Evolutionary conservation across 2,888 invertebrate species (phyloP), one percentile per base, ranked within the genome.

Genomic region (Podotricha telesiphe): DNA sequence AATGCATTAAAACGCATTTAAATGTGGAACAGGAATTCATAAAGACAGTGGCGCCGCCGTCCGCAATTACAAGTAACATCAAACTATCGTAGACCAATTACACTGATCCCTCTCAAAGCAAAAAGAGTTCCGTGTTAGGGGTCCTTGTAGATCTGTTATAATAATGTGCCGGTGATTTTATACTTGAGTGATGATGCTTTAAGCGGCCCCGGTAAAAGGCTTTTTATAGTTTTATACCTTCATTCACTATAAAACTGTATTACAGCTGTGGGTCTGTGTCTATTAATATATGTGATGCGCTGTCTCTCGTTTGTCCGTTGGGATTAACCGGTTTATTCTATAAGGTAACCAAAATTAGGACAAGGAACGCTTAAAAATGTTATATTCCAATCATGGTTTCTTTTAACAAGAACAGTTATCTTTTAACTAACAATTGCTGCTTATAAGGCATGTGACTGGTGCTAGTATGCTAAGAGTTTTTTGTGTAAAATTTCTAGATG

Each of bases 221-320:
- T 79, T 81, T 80, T 79, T 80, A 82, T 80, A 79, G 78, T 79
- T 80, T 80, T 79, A 79, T 80, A 75, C 78, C 76, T 79, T 78
- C 74, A 77, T 77, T 78, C 75, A 75, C 73, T 76, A 74, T 74
- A 73, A 66, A 68, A 70, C 72, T 71, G 74, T 67, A 64, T 65
- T 71, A 65, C 67, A 70, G 69, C 66, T 69, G 67, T 73, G 67
- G 56, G 67, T 74, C 75, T 72, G 73, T 70, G 67, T 77, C 72
- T 77, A 76, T 77, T 76, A 76, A 79, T 75, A 73, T 71, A 70
- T 68, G 63, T 67, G 74, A 74, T 75, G 70, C 66, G 70, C 69
- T 71, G 68, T 65, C 70, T 69, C 62, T 69, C 69, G 69, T 69
- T 70, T 69, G 68, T 70, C 50, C 64, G 75, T 64, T 71, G 62